A percentile compares a stretch with the other conserved stretches of the same genome.
These are phyloP conservation scores for Bombus picipes DNA, from an alignment of 1,140 invertebrate species.

Conservation along the genomic window DNA sequence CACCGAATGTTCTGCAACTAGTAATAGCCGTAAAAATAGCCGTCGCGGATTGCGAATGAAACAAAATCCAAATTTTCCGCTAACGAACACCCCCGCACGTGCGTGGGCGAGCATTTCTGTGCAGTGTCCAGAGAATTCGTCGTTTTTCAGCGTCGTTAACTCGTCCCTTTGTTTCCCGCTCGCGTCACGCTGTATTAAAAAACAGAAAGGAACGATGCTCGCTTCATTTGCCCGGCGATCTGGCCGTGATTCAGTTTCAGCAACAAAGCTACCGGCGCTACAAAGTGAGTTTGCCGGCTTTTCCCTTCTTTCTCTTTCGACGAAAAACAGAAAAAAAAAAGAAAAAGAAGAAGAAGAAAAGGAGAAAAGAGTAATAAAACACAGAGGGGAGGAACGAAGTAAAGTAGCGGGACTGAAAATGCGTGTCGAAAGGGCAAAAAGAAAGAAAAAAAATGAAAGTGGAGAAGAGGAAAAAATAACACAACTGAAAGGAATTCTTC, in stretches of 20 bases:
- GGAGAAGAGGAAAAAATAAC: neutral
- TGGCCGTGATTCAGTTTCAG: conserved; percentile 27
- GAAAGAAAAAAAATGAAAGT: neutral
- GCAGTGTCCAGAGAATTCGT: neutral
- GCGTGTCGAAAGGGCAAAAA: no score
- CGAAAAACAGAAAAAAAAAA: neutral
- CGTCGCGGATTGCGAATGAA: neutral
- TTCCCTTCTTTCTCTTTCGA: neutral
- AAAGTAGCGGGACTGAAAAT: no score
- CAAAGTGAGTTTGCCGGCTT: conserved; percentile 21
- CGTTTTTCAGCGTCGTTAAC: conserved; percentile 18
- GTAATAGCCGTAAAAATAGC: neutral
- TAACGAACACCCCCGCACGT: neutral
- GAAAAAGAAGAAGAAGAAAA: neutral
- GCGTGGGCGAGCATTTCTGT: neutral
- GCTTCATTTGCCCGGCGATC: conserved; percentile 23
- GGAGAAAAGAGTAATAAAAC: neutral
- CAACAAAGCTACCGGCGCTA: conserved; percentile 14
- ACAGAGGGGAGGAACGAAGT: neutral
- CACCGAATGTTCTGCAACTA: no score
- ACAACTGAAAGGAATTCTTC: neutral
- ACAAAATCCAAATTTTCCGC: neutral
- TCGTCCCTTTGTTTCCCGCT: conserved; percentile 13
- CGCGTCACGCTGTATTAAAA: conserved; percentile 14
- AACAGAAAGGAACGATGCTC: conserved; percentile 2